Conservation (phyloP, 2,113 vertebrate genomes). For the Pygoscelis antarcticus region DNA sequence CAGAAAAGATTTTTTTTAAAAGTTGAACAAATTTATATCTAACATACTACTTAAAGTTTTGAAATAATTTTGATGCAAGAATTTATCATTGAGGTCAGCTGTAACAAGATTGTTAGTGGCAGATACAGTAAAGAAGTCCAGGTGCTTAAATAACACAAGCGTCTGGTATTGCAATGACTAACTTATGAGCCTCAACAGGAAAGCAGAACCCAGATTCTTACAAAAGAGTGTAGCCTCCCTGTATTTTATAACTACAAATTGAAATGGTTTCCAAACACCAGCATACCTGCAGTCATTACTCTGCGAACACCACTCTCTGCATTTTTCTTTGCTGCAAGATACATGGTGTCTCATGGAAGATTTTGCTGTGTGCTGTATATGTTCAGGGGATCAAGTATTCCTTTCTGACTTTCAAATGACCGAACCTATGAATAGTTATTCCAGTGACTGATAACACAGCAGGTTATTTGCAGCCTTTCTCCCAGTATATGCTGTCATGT, state of each 20-base stretch:
- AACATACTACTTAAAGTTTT: background rate
- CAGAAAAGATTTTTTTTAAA: background rate
- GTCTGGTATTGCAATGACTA: background rate
- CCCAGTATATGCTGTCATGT: background rate
- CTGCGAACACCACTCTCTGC: background rate
- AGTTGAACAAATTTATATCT: background rate
- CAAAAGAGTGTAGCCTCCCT: background rate
- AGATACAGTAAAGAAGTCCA: background rate
- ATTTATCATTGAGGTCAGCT: background rate
- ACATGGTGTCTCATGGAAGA: background rate
- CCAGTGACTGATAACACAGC: background rate
- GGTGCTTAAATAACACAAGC: background rate
- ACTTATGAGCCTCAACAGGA: background rate
- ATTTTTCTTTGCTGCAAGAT: background rate
- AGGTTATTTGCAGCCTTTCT: background rate
- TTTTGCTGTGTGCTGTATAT: background rate
- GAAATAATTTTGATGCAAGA: background rate
- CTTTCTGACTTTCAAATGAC: background rate
- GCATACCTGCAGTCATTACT: background rate
- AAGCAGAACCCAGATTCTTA: background rate
- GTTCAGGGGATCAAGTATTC: background rate
- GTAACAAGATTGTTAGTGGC: background rate
- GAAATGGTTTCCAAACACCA: background rate
- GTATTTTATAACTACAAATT: background rate
- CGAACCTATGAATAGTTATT: background rate